Percentiles rank a stretch among this genome's conserved stretches.
These are phyloP conservation scores for Notolabrus celidotus DNA, from an alignment of 2,797 vertebrate species.

Conservation along the genomic window DNA sequence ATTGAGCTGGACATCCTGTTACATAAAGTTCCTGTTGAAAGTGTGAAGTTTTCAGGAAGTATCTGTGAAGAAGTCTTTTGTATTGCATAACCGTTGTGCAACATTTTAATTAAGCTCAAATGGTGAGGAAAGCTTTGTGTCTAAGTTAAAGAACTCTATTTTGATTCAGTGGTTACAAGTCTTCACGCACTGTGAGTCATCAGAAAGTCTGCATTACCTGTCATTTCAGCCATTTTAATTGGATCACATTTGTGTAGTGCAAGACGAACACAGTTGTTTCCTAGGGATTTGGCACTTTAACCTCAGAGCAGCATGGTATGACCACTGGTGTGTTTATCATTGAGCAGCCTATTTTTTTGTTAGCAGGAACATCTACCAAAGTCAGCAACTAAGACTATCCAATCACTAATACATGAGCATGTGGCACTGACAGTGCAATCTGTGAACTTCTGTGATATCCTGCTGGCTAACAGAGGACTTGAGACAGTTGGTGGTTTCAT, in stretches of 20 bases:
- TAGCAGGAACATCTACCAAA: constrained; percentile 7
- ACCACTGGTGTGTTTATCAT: too few species aligned
- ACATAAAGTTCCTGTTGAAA: constrained; percentile 13
- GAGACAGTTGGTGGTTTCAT: constrained; percentile 21
- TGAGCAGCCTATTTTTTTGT: not conserved
- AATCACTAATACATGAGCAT: constrained; percentile 29
- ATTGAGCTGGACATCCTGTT: constrained; percentile 18
- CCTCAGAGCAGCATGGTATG: too few species aligned
- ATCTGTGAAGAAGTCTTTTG: not conserved
- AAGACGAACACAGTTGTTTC: too few species aligned
- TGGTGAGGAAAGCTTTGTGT: constrained; percentile 19
- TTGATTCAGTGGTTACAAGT: not conserved
- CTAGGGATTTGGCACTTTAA: too few species aligned
- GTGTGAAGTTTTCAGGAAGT: constrained; percentile 40
- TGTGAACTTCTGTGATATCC: not conserved
- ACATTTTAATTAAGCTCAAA: constrained; percentile 9
- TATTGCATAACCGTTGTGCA: constrained; percentile 36
- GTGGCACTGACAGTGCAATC: constrained; percentile 25
- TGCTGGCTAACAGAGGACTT: constrained; percentile 14
- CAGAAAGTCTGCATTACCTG: not conserved
- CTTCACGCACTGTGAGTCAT: too few species aligned
- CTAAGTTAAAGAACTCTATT: not conserved
- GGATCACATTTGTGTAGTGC: too few species aligned
- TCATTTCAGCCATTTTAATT: too few species aligned
- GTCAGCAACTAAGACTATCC: constrained; percentile 8